A percentile compares a stretch with the other conserved stretches of the same genome.
phyloP scores from a whole-genome alignment of 35 echinoderm and acorn worm genomes.

The Diadema setosum region DNA sequence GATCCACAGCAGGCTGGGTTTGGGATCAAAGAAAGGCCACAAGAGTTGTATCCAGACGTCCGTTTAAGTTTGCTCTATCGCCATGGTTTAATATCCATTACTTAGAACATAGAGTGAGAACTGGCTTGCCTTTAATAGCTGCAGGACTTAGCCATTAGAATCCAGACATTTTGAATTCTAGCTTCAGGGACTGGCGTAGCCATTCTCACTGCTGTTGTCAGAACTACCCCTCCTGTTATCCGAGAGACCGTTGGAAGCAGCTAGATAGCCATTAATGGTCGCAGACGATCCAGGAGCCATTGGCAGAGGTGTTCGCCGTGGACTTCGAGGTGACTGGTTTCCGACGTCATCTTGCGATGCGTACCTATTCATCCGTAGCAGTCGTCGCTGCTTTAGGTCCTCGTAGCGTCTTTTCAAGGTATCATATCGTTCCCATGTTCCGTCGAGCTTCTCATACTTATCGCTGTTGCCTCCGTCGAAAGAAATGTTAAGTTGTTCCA shows the following conservation, averaged over 20 bases:
- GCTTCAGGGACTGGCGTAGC: not conserved
- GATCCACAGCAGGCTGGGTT: no score
- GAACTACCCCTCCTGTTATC: not conserved
- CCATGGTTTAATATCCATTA: not conserved
- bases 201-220: not conserved
- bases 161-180: not conserved
- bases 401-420: conserved; percentile 71
- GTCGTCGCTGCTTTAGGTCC: conserved; percentile 50
- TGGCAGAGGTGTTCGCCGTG: not conserved
- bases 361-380: conserved; percentile 42
- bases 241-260: not conserved
- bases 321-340: not conserved
- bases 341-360: conserved; percentile 60
- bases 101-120: not conserved
- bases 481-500: conserved; percentile 47
- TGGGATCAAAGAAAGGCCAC: not conserved
- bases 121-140: not conserved
- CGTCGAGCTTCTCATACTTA: conserved; percentile 33
- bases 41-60: not conserved
- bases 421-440: conserved; percentile 77
- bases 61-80: not conserved
- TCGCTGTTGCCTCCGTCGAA: conserved; percentile 16
- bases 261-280: not conserved
- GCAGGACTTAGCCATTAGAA: not conserved
- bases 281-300: not conserved